Percentiles rank a stretch among this genome's conserved stretches.
Evolutionary conservation across 37 sponge, comb jelly and placozoan species (phyloP).

Genomic region (Beroe forskalii): DNA sequence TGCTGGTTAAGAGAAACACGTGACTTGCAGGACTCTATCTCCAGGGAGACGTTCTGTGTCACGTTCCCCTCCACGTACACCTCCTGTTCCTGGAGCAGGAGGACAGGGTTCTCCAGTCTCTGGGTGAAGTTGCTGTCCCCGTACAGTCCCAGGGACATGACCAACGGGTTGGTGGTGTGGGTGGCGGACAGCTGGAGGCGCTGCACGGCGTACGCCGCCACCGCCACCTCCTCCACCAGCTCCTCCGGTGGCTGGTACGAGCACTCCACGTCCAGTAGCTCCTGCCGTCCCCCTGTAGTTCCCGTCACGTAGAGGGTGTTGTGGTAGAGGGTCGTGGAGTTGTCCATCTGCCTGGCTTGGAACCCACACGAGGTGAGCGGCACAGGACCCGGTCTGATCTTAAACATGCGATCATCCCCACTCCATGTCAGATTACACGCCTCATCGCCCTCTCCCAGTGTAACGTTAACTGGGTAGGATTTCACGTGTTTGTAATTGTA

Average conservation of each 20-base stretch:
- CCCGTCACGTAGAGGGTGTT: not conserved
- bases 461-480: not conserved
- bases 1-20: not conserved
- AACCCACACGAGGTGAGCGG: not conserved
- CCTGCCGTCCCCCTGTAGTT: not conserved
- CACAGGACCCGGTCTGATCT: not conserved
- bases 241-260: not conserved
- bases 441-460: not conserved
- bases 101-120: not conserved
- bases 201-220: not conserved
- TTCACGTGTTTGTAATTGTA: not conserved
- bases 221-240: not conserved
- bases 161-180: not conserved
- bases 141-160: not conserved
- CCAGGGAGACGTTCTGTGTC: not conserved
- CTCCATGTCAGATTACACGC: not conserved
- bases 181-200: not conserved
- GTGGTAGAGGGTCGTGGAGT: not conserved
- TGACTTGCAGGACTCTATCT: not conserved
- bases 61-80: not conserved
- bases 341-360: not conserved
- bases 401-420: not conserved
- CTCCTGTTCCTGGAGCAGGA: not conserved
- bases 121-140: not conserved
- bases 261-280: not conserved